Evolutionary conservation across 2,797 vertebrate species (phyloP).

Genomic region (Mastacembelus armatus): DNA sequence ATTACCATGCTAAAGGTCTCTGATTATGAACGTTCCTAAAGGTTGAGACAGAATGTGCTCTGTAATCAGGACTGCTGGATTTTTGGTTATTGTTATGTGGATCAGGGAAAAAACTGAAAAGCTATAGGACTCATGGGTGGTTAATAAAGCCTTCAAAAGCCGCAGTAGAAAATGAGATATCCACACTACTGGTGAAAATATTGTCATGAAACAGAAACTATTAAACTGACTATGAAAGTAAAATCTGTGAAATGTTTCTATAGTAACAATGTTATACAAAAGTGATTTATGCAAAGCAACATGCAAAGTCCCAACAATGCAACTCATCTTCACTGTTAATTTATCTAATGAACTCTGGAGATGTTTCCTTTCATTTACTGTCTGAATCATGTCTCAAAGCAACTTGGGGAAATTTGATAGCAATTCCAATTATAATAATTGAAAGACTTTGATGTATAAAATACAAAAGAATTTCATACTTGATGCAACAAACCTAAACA

Average conservation of each 20-base stretch:
- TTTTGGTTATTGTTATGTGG: too few species aligned
- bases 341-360: conserved; percentile 23
- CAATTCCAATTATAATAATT: not conserved
- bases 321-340: conserved; percentile 4
- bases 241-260: not conserved
- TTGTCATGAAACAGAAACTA: too few species aligned
- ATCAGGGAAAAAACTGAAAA: too few species aligned
- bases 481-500: too few species aligned
- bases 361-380: not conserved
- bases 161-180: too few species aligned
- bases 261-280: not conserved
- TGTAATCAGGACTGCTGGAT: not conserved
- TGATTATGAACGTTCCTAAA: conserved; percentile 14
- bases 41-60: not conserved
- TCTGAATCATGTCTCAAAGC: not conserved
- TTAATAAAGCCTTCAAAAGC: not conserved
- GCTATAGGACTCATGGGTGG: too few species aligned
- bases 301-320: not conserved
- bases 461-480: not conserved
- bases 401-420: conserved; percentile 1
- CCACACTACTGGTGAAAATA: too few species aligned
- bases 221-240: too few species aligned
- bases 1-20: not conserved
- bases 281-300: not conserved
- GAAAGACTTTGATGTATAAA: not conserved